Evolutionary conservation across 2,888 invertebrate species (phyloP), one percentile per base, ranked within the genome.

Genomic region (Euclidia mi): DNA sequence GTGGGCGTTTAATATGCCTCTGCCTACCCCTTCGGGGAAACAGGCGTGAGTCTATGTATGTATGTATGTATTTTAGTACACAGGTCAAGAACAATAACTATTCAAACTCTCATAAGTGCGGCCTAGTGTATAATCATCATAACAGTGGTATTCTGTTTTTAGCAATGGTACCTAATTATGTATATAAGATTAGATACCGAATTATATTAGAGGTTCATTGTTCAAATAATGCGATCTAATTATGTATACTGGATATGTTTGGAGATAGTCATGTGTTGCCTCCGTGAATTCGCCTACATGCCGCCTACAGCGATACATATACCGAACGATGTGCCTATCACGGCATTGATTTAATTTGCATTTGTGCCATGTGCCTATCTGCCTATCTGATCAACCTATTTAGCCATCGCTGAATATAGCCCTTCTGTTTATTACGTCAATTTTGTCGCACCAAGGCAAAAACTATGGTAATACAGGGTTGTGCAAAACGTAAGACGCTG

Each of bases 241-340:
- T 80, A 79, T 79, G 80, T 71, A 67, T 81, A 78, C 74, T 68
- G 69, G 66, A 74, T 59, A 68, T 69, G 76, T 81, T 78, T 66
- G 76, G 65, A 71, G 76, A 73, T 79, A 75, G 76, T 77, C 65
- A 71, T 65, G 57, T 75, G 69, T 70, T 69, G 65, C 65, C 66
- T 62, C 65, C 69, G 65, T 69, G 61, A 53, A 56, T 58, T 77
- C 85, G 85, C 86, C 88, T 84, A 87, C 88, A 72, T 74, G 44
- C 73, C 82, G 72, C 88, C 87, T 78, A 87, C 87, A 32, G 7
- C 20, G 6, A 25, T 25, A 25, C 20, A 25, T 25, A 25, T 25
- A 25, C 20, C 1, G 20, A 3, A 25, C 20, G 6, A 3, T 25
- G 6, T 25, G 17, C 50, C 60, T 63, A 57, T 14, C 7, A 14